These are phyloP conservation scores for Amia ocellicauda DNA, from an alignment of 2,113 vertebrate species.

Conservation along the genomic window DNA sequence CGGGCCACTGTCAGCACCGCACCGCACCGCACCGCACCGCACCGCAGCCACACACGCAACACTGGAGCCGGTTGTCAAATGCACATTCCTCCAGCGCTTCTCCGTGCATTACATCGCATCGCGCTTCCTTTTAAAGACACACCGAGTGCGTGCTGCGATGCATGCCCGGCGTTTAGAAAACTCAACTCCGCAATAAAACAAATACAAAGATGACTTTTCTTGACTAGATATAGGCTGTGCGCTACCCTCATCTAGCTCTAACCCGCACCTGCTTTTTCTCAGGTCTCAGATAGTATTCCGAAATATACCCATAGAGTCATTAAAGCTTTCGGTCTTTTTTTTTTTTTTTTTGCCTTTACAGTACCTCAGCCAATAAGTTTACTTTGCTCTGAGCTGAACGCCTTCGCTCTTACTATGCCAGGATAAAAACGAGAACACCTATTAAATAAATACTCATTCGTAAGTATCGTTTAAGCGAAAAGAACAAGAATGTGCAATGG, in stretches of 20 bases:
- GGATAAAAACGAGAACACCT: neutral
- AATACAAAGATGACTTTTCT: too few relatives aligned
- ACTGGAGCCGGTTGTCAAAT: slow-evolving; percentile 21
- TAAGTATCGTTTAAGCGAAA: too few relatives aligned
- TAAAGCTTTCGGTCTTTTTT: too few relatives aligned
- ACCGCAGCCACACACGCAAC: slow-evolving; percentile 9
- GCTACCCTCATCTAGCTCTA: too few relatives aligned
- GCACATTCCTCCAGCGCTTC: slow-evolving; percentile 30
- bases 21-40: slow-evolving; percentile 27
- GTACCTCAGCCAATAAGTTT: too few relatives aligned
- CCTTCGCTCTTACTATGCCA: neutral
- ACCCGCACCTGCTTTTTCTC: too few relatives aligned
- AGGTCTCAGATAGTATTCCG: too few relatives aligned
- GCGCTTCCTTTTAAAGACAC: slow-evolving; percentile 26
- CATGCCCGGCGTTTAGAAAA: slow-evolving; percentile 28
- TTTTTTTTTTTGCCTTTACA: too few relatives aligned
- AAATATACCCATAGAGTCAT: too few relatives aligned
- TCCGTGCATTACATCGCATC: slow-evolving; percentile 20
- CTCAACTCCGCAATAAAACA: slow-evolving; percentile 27
- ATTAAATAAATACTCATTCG: too few relatives aligned
- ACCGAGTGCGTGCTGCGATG: slow-evolving; percentile 28
- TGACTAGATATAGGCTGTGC: too few relatives aligned
- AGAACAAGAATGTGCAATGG: neutral
- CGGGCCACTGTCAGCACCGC: slow-evolving; percentile 50
- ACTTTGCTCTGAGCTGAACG: too few relatives aligned